Conservation (phyloP, 2,797 vertebrate genomes). For the Ptychadena robeensis region DNA sequence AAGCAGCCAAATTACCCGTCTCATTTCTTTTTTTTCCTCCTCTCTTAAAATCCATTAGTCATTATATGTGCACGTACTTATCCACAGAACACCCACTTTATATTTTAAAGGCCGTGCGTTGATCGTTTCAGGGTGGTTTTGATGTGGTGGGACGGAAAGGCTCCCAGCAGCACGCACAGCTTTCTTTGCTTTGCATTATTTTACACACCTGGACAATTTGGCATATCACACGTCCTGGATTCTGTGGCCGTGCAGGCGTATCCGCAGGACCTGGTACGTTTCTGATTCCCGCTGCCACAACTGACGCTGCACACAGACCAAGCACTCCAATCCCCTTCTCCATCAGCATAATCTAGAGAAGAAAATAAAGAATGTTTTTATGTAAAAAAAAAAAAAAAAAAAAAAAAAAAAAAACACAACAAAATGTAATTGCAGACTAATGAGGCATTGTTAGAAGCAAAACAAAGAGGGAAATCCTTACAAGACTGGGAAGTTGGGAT, state of each 20-base stretch:
- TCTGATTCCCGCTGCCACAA: slow-evolving; percentile 91
- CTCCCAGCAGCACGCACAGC: not conserved
- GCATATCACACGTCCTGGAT: slow-evolving; percentile 90
- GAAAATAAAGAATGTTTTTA: no score
- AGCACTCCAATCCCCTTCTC: slow-evolving; percentile 91
- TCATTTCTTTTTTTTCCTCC: not conserved
- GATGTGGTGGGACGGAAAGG: slow-evolving; percentile 5
- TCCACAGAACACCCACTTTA: slow-evolving; percentile 13
- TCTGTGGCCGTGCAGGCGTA: slow-evolving; percentile 93
- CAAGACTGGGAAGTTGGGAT: no score
- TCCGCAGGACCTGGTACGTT: slow-evolving; percentile 90
- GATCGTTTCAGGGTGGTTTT: slow-evolving; percentile 14
- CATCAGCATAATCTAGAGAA: slow-evolving; percentile 86
- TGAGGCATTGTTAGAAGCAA: no score
- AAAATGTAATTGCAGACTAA: no score
- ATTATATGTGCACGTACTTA: not conserved
- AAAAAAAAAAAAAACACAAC: no score
- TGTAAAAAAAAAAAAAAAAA: no score
- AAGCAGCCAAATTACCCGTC: slow-evolving; percentile 5
- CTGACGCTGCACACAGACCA: slow-evolving; percentile 92
- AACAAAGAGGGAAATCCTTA: no score
- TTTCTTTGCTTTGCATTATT: not conserved
- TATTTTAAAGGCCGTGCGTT: not conserved
- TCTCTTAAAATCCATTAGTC: slow-evolving; percentile 9
- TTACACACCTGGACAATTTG: slow-evolving; percentile 87